A percentile compares a stretch with the other conserved stretches of the same genome.
These are phyloP conservation scores for Phenacoccus solenopsis DNA, from an alignment of 1,140 invertebrate genomes.

Conservation along the genomic window DNA sequence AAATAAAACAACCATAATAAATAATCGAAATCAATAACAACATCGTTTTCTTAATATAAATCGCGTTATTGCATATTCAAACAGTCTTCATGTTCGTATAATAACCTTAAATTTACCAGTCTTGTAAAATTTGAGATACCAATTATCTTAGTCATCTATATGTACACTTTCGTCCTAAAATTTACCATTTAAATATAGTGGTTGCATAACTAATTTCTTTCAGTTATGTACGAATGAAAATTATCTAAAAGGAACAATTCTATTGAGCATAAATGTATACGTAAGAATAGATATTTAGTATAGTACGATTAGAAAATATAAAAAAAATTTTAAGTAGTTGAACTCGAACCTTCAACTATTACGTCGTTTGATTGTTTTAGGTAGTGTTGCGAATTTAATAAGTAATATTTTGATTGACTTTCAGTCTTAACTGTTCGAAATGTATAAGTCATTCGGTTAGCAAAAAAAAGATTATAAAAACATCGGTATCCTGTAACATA, in stretches of 20 bases:
- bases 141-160: conserved; percentile 10
- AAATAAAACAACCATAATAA: conserved; percentile 11
- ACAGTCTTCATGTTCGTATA: conserved; percentile 10
- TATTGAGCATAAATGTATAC: conserved; percentile 5
- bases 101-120: conserved; percentile 9
- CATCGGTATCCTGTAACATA: background rate
- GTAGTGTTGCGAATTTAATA: background rate
- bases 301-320: background rate
- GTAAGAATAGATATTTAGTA: background rate
- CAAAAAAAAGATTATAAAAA: background rate
- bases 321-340: background rate
- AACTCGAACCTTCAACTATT: background rate
- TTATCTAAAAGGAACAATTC: conserved; percentile 13
- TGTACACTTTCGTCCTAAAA: background rate
- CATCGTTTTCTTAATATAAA: background rate
- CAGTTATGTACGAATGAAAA: background rate
- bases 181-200: background rate
- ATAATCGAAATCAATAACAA: conserved; percentile 9
- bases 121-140: conserved; percentile 14
- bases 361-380: background rate
- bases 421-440: background rate
- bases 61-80: conserved; percentile 7
- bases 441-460: background rate
- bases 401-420: conserved; percentile 6
- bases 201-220: background rate